Base-by-base conservation (phyloP, 2,888 invertebrate species). In the Euphydryas editha region DNA sequence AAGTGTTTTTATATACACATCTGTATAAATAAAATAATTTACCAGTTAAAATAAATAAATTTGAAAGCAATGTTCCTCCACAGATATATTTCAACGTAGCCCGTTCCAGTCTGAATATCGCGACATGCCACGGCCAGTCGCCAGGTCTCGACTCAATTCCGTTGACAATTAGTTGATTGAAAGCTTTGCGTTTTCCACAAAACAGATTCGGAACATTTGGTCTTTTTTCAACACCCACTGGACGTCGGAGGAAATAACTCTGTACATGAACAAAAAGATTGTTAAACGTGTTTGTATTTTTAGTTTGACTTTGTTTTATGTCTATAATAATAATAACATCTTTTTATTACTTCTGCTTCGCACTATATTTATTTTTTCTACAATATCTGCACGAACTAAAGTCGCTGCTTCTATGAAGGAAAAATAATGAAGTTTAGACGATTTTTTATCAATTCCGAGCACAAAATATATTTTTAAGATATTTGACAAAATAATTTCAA, bases 121-220 rank as follows among this genome's bases (percentile, higher is more conserved):
- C 90, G 0, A 76, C 82, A 70, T 89, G 90, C 89, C 90, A 90
- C 0, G 90, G 89, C 88, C 88, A 90, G 63, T 89, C 87, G 3
- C 89, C 90, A 2, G 85, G 80, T 55, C 83, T 82, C 0, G 87
- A 83, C 0, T 78, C 73, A 4, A 70, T 68, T 0, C 88, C 88
- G 36, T 79, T 79, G 0, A 85, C 83, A 36, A 90, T 86, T 6
- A 88, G 71, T 54, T 79, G 82, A 0, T 83, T 84, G 37, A 85
- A 82, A 0, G 86, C 73, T 59, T 83, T 76, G 0, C 82, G 77
- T 67, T 80, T 77, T 0, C 88, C 88, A 65, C 88, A 88, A 0
- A 73, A 69, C 2, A 66, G 68, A 7, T 79, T 78, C 0, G 75
- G 76, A 0, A 68, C 66, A 15, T 78, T 76, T 0, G 75, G 74